Conservation (phyloP, 1,140 invertebrate genomes). For the Armadillidium nasatum region DNA sequence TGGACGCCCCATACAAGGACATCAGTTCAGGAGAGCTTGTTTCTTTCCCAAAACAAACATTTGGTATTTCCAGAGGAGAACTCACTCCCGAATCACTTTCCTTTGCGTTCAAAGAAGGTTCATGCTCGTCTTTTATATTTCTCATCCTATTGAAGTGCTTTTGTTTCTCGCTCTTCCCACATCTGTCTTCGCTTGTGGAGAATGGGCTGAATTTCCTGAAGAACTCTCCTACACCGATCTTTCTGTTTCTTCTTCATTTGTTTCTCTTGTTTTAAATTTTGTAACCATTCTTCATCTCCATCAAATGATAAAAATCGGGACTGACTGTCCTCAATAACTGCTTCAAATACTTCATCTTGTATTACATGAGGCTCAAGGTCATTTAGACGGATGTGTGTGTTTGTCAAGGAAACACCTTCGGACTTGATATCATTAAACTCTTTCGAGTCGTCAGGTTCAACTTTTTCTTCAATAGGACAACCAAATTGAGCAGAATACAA, state of each 20-base stretch:
- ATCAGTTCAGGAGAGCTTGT: too few species aligned
- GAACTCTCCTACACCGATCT: background rate
- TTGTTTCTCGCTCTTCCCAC: background rate
- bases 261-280: background rate
- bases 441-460: background rate
- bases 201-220: background rate
- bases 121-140: background rate
- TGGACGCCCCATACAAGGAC: too few species aligned
- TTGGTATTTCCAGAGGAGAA: too few species aligned
- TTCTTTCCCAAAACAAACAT: too few species aligned
- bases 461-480: background rate
- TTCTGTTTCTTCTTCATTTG: slow-evolving; percentile 2
- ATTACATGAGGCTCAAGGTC: background rate
- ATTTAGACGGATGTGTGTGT: background rate
- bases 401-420: background rate
- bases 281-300: background rate
- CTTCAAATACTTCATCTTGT: slow-evolving; percentile 1
- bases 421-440: background rate
- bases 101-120: background rate
- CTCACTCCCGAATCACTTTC: too few species aligned
- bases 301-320: background rate
- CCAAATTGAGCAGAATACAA: background rate
- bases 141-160: background rate
- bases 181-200: background rate
- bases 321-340: background rate